Evolutionary conservation across 2,797 vertebrate genomes (phyloP), one percentile per base, ranked within the genome.

Genomic region (Rachycentron canadum): DNA sequence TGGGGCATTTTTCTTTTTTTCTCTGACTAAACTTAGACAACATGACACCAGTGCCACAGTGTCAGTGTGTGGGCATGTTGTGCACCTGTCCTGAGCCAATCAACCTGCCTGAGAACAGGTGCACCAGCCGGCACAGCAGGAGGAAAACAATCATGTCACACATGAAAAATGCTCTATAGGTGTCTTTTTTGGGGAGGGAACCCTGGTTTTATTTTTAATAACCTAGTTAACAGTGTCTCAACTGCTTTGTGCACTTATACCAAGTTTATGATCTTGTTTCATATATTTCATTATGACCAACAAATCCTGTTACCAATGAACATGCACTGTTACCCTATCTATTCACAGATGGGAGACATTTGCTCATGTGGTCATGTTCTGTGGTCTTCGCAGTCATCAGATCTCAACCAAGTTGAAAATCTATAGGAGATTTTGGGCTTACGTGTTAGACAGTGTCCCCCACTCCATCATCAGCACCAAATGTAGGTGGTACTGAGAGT

Each of bases 21-120:
- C 17, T 14, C 5, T 1, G 17, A 26, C 25, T 69, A 40, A 58
- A 34, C 50, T 72, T 23, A 43, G 41, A 50, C 50, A 40, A 21
- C 23, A 30, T 65, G 68, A 67, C 58, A 67, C n/a, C 70, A 1
- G 3, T 58, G 56, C 28, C 58, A 36, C 32, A 14, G 38, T 32
- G 62, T 69, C 64, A 60, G 34, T 34, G 52, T 30, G 0, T 47
- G 25, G 38, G 23, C 55, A 26, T 38, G 60, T 73, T 28, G 55
- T 40, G 40, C 73, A 78, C 63, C 50, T 80, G 71, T 52, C 40
- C 16, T 32, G 34, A 72, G 10, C 52, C 66, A 79, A 40, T 83
- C 40, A 81, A 36, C 38, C 60, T 2, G 26, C 13, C 52, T 64
- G 28, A 38, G 32, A 65, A 74, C 71, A 82, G 53, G 47, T 82